Conservation (phyloP, 2,888 invertebrate genomes). For the Petrophora chlorosata region DNA sequence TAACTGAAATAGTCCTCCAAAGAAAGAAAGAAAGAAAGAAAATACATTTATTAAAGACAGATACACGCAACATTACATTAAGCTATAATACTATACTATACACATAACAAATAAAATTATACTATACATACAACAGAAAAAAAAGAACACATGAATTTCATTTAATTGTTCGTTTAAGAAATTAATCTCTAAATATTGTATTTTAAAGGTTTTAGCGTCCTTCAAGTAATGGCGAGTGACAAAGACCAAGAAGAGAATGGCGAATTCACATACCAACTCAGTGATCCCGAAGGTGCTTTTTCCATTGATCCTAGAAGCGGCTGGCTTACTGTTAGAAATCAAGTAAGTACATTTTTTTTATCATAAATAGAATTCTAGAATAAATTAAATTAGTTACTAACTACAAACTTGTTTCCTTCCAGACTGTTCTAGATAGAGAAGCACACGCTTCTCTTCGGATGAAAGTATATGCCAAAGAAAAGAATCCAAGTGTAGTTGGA, state of each 20-base stretch:
- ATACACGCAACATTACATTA: too few relatives aligned
- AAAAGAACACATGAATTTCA: neutral
- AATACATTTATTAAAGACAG: too few relatives aligned
- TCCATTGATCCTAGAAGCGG: constrained; percentile 91
- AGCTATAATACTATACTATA: too few relatives aligned
- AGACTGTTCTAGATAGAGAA: constrained; percentile 91
- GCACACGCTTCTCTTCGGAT: constrained; percentile 88
- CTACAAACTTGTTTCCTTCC: constrained; percentile 43
- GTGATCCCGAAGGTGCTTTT: constrained; percentile 90
- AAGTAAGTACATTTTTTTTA: constrained; percentile 57
- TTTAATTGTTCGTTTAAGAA: too few relatives aligned
- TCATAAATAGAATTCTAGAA: neutral
- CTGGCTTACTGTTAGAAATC: constrained; percentile 92
- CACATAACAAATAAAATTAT: too few relatives aligned
- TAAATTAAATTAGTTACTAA: neutral
- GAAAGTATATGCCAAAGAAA: constrained; percentile 91
- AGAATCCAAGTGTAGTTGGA: constrained; percentile 87
- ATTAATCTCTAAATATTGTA: too few relatives aligned
- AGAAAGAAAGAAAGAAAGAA: too few relatives aligned
- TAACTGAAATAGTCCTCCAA: too few relatives aligned
- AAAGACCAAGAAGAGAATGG: constrained; percentile 94
- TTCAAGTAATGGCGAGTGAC: constrained; percentile 89
- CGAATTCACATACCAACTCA: constrained; percentile 91
- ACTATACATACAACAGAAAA: too few relatives aligned
- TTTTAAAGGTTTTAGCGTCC: constrained; percentile 72